These are phyloP conservation scores for Sorex maritimensis DNA, from an alignment of 2,797 vertebrate genomes.

Conservation along the genomic window DNA sequence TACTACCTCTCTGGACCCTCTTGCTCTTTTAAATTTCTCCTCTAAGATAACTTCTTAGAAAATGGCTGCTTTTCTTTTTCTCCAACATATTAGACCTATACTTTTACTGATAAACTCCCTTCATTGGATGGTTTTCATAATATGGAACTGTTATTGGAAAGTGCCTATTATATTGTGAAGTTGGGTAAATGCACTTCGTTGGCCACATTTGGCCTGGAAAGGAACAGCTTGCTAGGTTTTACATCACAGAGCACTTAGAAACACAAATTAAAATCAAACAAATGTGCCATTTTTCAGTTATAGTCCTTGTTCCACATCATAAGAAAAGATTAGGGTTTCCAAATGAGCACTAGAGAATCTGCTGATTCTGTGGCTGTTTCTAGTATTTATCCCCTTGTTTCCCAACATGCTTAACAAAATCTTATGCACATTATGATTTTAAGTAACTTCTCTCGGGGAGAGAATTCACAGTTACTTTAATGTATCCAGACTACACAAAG, in stretches of 20 bases:
- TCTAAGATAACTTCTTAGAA: conserved; percentile 33
- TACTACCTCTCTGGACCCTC: too few species aligned
- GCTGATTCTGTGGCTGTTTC: conserved; percentile 46
- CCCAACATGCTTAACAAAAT: conserved; percentile 35
- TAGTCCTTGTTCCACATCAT: background rate
- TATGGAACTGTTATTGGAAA: background rate
- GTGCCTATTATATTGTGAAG: background rate
- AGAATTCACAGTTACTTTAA: conserved; percentile 65
- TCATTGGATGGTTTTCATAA: conserved; percentile 14
- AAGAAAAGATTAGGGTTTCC: conserved; percentile 38
- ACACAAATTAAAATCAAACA: conserved; percentile 34
- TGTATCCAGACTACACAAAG: conserved; percentile 36
- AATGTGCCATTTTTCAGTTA: background rate
- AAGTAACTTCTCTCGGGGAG: conserved; percentile 70
- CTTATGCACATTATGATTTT: conserved; percentile 57
- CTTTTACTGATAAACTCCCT: background rate
- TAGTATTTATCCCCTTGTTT: conserved; percentile 24
- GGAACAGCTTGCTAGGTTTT: conserved; percentile 4
- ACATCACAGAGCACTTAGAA: conserved; percentile 22
- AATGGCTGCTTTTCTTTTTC: conserved; percentile 3
- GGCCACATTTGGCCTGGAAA: conserved; percentile 14
- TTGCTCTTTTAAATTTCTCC: background rate
- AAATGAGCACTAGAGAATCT: conserved; percentile 23
- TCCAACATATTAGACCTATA: background rate
- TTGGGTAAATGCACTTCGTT: background rate